These are phyloP conservation scores for Ciona savignyi DNA, from an alignment of 23 tunicate genomes.

Conservation along the genomic window DNA sequence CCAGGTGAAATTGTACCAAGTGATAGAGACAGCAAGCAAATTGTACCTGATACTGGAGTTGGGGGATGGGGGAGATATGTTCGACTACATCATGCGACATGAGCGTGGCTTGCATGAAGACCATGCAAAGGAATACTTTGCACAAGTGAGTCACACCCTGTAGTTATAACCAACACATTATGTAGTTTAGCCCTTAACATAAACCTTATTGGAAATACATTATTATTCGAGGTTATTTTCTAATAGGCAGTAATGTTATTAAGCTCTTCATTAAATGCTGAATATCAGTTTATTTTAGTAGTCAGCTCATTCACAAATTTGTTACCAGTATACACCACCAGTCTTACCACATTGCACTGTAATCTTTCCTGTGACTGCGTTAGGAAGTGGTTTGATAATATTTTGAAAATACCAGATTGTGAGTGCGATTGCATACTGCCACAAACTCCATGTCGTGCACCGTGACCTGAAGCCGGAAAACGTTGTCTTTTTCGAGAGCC, in stretches of 20 bases:
- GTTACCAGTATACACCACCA: too few species aligned
- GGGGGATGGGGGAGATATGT: conserved; percentile 99
- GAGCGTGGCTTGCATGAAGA: conserved; percentile 93
- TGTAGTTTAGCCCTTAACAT: too few species aligned
- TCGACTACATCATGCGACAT: conserved; percentile 93
- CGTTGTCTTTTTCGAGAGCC: conserved; percentile 87
- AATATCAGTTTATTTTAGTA: too few species aligned
- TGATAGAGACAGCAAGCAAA: conserved; percentile 86
- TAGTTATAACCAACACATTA: too few species aligned
- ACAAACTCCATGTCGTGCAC: conserved; percentile 92
- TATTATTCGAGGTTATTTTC: too few species aligned
- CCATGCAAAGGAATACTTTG: conserved; percentile 91
- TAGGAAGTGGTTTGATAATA: too few species aligned
- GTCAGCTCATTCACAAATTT: too few species aligned
- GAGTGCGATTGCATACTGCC: conserved; percentile 94
- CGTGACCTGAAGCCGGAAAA: conserved; percentile 97
- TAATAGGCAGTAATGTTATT: too few species aligned
- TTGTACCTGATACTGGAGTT: conserved; percentile 83
- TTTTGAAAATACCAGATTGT: conserved; percentile 81
- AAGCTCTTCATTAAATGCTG: too few species aligned
- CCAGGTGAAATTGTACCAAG: conserved; percentile 92
- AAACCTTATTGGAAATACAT: too few species aligned
- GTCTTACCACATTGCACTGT: too few species aligned
- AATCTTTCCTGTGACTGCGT: too few species aligned
- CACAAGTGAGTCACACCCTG: conserved; percentile 66